Conservation (phyloP, 2,888 invertebrate species). For the Mystacides longicornis region DNA sequence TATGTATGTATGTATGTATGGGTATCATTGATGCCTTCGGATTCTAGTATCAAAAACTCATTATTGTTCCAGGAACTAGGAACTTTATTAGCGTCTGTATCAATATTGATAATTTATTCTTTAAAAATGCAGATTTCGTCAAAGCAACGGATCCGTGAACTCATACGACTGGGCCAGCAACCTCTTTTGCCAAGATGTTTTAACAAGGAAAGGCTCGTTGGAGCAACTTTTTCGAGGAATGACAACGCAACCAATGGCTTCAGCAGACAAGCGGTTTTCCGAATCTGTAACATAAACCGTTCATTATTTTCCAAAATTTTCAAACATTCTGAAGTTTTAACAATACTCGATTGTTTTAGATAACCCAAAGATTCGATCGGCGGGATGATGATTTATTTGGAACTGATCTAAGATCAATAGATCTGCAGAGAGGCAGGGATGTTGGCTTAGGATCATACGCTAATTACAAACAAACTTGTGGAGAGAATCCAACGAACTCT, state of each 20-base stretch:
- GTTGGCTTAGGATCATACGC: constrained; percentile 58
- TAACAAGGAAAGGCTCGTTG: background rate
- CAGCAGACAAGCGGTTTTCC: constrained; percentile 8
- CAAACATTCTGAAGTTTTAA: background rate
- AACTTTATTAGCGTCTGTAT: too few species aligned
- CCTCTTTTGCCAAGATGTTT: constrained; percentile 16
- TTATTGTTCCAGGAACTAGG: too few species aligned
- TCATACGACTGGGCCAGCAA: constrained; percentile 19
- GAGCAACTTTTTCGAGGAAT: constrained; percentile 14
- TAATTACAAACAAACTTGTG: constrained; percentile 44
- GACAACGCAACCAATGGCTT: constrained; percentile 13
- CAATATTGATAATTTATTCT: too few species aligned
- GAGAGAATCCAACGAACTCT: constrained; percentile 11
- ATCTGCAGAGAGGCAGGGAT: constrained; percentile 58
- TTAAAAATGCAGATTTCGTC: constrained; percentile 28
- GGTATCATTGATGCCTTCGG: too few species aligned
- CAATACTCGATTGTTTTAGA: constrained; percentile 3
- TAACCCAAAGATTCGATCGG: constrained; percentile 6
- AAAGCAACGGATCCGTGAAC: constrained; percentile 22
- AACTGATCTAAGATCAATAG: constrained; percentile 55
- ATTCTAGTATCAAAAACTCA: background rate
- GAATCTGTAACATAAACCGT: constrained; percentile 10
- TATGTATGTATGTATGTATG: too few species aligned
- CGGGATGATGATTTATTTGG: constrained; percentile 31
- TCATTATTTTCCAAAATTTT: background rate